Evolutionary conservation across 2,113 vertebrate genomes (phyloP).

Genomic region (Salvelinus alpinus): DNA sequence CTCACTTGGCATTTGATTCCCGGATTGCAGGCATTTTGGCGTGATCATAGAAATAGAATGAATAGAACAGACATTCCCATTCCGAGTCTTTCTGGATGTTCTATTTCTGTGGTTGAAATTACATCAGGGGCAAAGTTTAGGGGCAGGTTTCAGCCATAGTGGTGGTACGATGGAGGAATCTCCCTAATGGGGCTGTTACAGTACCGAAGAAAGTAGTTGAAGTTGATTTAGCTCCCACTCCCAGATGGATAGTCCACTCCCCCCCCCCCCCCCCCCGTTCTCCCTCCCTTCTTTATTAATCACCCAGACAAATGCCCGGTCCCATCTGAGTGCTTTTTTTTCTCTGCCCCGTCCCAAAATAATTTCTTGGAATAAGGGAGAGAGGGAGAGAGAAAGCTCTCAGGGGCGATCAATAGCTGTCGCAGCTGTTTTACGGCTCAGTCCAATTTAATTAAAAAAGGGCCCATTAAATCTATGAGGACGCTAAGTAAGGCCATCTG

Average conservation of each 20-base stretch:
- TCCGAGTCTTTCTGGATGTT: too few species aligned
- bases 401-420: not conserved
- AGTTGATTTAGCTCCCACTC: not conserved
- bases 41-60: too few species aligned
- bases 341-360: not conserved
- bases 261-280: not conserved
- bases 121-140: not conserved
- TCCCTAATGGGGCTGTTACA: not conserved
- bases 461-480: not conserved
- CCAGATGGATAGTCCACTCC: not conserved
- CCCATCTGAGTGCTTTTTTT: not conserved
- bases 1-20: too few species aligned
- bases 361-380: not conserved
- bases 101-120: not conserved
- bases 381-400: not conserved
- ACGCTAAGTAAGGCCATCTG: slow-evolving; percentile 7
- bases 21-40: too few species aligned
- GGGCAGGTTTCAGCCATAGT: not conserved
- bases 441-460: slow-evolving; percentile 10
- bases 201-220: not conserved
- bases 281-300: not conserved
- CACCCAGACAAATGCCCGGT: not conserved
- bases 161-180: not conserved
- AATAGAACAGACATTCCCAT: too few species aligned
- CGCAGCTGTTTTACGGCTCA: not conserved